Conservation (phyloP, 2,797 vertebrate species). For the Neostethus bicornis region DNA sequence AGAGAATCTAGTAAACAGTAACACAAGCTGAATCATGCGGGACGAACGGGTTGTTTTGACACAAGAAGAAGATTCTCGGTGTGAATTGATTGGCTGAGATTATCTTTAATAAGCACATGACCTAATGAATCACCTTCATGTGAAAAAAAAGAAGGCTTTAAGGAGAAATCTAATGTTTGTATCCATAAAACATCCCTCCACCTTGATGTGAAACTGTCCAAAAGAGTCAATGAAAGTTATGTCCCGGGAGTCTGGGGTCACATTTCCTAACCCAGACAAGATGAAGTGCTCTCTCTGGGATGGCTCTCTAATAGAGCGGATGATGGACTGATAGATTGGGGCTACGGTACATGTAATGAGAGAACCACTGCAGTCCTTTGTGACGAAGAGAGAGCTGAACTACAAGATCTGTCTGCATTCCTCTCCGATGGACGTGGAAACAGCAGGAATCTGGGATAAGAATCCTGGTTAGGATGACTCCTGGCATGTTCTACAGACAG, state of each 20-base stretch:
- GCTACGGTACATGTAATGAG: background rate
- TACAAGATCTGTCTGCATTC: background rate
- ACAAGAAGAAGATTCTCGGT: no score
- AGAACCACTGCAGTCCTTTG: background rate
- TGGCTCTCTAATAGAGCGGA: background rate
- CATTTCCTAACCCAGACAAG: background rate
- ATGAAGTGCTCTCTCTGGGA: background rate
- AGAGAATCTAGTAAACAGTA: conserved; percentile 11
- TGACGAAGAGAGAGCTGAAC: background rate
- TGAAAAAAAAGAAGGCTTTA: background rate
- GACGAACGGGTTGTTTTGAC: background rate
- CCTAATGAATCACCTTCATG: conserved; percentile 2
- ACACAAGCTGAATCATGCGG: background rate
- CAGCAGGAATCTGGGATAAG: no score
- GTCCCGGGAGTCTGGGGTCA: background rate
- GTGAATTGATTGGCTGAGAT: conserved; percentile 14
- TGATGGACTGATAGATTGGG: background rate
- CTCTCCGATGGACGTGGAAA: background rate
- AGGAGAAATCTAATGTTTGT: background rate
- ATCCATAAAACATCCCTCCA: no score
- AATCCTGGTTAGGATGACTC: background rate
- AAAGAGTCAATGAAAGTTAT: background rate
- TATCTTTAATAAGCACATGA: conserved; percentile 8
- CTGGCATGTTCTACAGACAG: background rate
- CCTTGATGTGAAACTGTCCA: background rate